These are phyloP conservation scores for Piezodorus guildinii DNA, from an alignment of 1,140 invertebrate species.

Conservation along the genomic window DNA sequence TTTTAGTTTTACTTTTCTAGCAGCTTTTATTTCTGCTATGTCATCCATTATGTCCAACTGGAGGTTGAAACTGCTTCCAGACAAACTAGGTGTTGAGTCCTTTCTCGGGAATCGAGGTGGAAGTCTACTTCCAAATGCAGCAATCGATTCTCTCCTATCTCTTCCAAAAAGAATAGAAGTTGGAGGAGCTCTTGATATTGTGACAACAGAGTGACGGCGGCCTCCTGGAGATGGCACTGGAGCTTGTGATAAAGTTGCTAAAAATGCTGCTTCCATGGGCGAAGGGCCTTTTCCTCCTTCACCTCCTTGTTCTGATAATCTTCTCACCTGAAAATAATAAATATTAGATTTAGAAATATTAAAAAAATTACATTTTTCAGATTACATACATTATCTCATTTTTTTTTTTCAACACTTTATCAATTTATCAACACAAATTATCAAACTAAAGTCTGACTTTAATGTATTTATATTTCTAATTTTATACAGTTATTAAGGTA, in stretches of 20 bases:
- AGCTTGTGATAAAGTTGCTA: slow-evolving; percentile 62
- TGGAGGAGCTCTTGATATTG: slow-evolving; percentile 63
- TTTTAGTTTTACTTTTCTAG: slow-evolving; percentile 62
- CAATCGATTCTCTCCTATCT: slow-evolving; percentile 63
- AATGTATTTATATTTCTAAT: too few species aligned
- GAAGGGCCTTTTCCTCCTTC: slow-evolving; percentile 48
- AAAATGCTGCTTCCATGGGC: slow-evolving; percentile 59
- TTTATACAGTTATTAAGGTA: too few species aligned
- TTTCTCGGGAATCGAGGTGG: slow-evolving; percentile 25
- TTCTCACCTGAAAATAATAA: slow-evolving; percentile 43
- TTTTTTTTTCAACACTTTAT: too few species aligned
- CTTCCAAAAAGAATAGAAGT: slow-evolving; percentile 51
- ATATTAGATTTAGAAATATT: too few species aligned
- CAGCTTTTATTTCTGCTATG: slow-evolving; percentile 55
- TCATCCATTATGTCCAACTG: slow-evolving; percentile 79
- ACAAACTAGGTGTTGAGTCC: slow-evolving; percentile 47
- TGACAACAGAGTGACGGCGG: slow-evolving; percentile 68
- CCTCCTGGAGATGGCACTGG: slow-evolving; percentile 55
- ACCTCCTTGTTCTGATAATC: slow-evolving; percentile 62
- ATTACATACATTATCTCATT: too few species aligned
- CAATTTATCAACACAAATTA: too few species aligned
- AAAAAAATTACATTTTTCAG: too few species aligned
- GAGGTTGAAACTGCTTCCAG: slow-evolving; percentile 65
- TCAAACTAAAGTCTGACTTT: too few species aligned
- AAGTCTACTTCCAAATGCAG: slow-evolving; percentile 46